Conservation (phyloP, 2,888 invertebrate genomes). For the Melanostoma scalare region DNA sequence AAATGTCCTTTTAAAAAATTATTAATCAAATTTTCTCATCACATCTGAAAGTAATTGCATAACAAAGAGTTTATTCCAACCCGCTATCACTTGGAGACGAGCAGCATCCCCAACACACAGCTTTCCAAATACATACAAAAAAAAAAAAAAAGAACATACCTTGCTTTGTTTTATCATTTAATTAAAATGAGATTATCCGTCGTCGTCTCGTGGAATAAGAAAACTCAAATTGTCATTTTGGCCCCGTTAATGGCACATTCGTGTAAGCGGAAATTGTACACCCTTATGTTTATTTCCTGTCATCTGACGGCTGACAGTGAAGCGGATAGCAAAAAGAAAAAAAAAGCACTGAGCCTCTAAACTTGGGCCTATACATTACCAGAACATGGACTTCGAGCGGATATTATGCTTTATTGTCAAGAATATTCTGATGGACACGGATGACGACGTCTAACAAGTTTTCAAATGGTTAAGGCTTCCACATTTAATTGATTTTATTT, state of each 20-base stretch:
- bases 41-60: not conserved
- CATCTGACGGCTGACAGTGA: conserved; percentile 62
- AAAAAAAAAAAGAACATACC: conserved; percentile 3
- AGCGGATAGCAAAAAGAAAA: conserved; percentile 30
- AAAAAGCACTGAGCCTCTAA: not conserved
- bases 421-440: conserved; percentile 24
- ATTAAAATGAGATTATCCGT: conserved; percentile 56
- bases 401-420: conserved; percentile 19
- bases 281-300: conserved; percentile 59
- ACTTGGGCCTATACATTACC: conserved; percentile 4
- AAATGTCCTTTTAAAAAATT: conserved; percentile 3
- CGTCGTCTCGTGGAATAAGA: conserved; percentile 40
- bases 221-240: conserved; percentile 53
- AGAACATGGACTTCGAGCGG: not conserved
- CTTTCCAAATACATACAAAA: not conserved
- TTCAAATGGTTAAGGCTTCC: conserved; percentile 29
- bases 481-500: conserved; percentile 17
- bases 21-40: not conserved
- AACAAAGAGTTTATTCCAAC: conserved; percentile 5
- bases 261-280: conserved; percentile 55
- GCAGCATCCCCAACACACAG: not conserved
- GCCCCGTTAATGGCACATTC: conserved; percentile 56
- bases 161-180: conserved; percentile 49
- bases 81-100: not conserved
- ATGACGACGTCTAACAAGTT: conserved; percentile 4